phyloP scores from a whole-genome alignment of 1,140 invertebrate species.

The Calycopis cecrops region DNA sequence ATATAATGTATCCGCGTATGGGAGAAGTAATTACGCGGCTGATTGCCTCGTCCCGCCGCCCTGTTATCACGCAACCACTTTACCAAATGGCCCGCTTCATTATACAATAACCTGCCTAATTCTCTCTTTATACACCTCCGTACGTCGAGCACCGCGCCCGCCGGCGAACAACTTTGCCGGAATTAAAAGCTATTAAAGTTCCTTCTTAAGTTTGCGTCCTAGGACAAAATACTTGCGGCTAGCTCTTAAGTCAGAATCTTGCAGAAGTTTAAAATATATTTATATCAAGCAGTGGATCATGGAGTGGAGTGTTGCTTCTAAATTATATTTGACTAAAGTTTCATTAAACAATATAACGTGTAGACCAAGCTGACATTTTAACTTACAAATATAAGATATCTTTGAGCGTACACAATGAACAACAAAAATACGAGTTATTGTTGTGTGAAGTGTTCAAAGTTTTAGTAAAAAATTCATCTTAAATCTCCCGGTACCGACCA shows the following conservation, averaged over 20 bases:
- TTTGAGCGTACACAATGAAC: too few species aligned
- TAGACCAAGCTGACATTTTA: too few species aligned
- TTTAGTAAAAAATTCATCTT: too few species aligned
- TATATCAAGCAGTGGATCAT: too few species aligned
- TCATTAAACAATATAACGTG: too few species aligned
- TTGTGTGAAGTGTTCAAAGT: too few species aligned
- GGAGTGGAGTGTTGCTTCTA: too few species aligned
- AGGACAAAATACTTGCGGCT: background rate
- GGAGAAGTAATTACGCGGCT: slow-evolving; percentile 13
- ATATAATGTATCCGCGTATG: slow-evolving; percentile 11
- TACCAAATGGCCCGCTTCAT: slow-evolving; percentile 10
- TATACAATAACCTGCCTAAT: slow-evolving; percentile 12
- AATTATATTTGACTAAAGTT: too few species aligned
- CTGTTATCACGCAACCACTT: slow-evolving; percentile 7
- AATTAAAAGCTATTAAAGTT: slow-evolving; percentile 6
- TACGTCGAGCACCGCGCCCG: background rate
- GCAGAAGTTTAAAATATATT: too few species aligned
- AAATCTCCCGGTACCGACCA: too few species aligned
- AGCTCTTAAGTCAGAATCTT: background rate
- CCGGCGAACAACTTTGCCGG: background rate
- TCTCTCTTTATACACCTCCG: background rate
- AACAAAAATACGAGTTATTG: too few species aligned
- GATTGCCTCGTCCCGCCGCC: slow-evolving; percentile 5
- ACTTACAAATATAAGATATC: too few species aligned
- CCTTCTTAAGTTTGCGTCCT: background rate